Conservation (phyloP, 2,113 vertebrate genomes). For the Poecilia latipinna region DNA sequence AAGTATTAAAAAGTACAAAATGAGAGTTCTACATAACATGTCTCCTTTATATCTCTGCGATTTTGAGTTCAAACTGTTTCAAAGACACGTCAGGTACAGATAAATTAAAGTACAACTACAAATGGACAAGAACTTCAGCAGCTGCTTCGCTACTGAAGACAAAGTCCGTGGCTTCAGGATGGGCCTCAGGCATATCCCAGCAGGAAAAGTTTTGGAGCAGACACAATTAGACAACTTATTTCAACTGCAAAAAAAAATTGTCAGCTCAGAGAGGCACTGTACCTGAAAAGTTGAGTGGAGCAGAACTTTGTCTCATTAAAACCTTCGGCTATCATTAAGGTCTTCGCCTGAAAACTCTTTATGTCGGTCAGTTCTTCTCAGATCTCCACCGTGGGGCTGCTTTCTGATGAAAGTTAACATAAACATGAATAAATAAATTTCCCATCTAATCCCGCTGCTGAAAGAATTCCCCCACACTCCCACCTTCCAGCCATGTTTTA, state of each 20-base stretch:
- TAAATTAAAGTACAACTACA: conserved; percentile 24
- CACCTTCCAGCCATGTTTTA: conserved; percentile 66
- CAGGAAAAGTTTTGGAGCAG: conserved; percentile 68
- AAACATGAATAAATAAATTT: conserved; percentile 71
- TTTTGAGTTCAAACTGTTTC: conserved; percentile 21
- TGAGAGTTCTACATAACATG: too few relatives aligned
- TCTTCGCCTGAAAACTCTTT: conserved; percentile 42
- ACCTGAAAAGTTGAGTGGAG: conserved; percentile 50
- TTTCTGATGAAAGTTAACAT: conserved; percentile 49
- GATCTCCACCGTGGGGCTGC: conserved; percentile 32
- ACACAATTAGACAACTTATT: conserved; percentile 63
- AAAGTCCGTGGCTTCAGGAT: conserved; percentile 70
- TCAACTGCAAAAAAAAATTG: conserved; percentile 56
- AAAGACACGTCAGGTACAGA: conserved; percentile 35
- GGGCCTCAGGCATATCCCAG: conserved; percentile 71
- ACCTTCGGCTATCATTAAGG: conserved; percentile 47
- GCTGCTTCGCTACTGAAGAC: conserved; percentile 47
- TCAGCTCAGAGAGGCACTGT: conserved; percentile 51
- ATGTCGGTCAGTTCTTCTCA: conserved; percentile 23
- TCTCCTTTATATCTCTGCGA: too few relatives aligned
- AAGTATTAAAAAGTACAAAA: too few relatives aligned
- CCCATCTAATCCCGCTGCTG: conserved; percentile 54
- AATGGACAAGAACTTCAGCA: conserved; percentile 36
- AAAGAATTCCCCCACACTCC: conserved; percentile 59
- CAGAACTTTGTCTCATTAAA: conserved; percentile 49